Conservation (phyloP, 2,888 invertebrate species). For the Eledona agricola region DNA sequence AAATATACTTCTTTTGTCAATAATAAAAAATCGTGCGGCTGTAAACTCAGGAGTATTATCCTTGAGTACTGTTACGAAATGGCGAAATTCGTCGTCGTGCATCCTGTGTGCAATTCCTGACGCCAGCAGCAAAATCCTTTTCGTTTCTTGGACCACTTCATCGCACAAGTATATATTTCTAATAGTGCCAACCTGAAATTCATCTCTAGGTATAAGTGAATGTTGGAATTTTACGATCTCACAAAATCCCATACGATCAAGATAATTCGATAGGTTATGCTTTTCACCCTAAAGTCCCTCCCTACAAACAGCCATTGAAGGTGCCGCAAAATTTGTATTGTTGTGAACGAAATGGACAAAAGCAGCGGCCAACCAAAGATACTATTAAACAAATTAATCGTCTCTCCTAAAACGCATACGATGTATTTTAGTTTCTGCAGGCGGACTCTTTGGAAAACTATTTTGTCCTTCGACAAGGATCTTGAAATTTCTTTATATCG, state of each 20-base stretch:
- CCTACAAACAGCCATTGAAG: too few relatives aligned
- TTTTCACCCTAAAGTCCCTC: too few relatives aligned
- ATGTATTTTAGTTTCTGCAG: not conserved
- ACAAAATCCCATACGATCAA: too few relatives aligned
- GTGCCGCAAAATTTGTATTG: constrained; percentile 2
- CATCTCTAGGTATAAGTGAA: too few relatives aligned
- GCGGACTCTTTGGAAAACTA: not conserved
- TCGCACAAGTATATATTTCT: too few relatives aligned
- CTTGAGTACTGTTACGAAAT: not conserved
- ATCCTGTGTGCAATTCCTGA: too few relatives aligned
- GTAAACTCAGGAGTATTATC: constrained; percentile 5
- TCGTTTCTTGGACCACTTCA: too few relatives aligned
- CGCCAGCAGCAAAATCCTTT: too few relatives aligned
- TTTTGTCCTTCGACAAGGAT: not conserved
- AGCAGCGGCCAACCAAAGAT: constrained; percentile 30
- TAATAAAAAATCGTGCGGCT: constrained; percentile 3
- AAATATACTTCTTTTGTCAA: constrained; percentile 1
- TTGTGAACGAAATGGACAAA: constrained; percentile 2
- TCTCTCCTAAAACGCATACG: constrained; percentile 2
- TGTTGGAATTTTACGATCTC: too few relatives aligned
- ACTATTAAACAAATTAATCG: not conserved
- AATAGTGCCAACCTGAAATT: too few relatives aligned
- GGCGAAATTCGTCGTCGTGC: not conserved
- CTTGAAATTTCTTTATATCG: not conserved
- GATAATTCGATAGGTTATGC: too few relatives aligned